phyloP scores from a whole-genome alignment of 2,888 invertebrate species.

The Drosophila austrosaltans region DNA sequence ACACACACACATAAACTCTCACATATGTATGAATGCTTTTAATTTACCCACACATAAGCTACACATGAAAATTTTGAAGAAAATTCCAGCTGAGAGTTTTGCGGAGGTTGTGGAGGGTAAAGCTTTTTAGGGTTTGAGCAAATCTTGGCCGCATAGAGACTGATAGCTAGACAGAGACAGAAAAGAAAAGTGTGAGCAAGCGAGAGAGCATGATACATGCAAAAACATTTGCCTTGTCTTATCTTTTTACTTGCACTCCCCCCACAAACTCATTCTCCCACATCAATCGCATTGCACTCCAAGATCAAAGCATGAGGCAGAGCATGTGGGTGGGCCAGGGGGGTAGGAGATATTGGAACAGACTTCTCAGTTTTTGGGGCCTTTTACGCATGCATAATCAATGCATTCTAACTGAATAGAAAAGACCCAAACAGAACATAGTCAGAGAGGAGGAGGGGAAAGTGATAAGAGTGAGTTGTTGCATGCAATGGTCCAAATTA shows the following conservation, averaged over 20 bases:
- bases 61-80: conserved; percentile 69
- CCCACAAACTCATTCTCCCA: neutral
- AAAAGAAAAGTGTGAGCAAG: neutral
- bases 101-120: neutral
- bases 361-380: conserved; percentile 47
- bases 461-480: conserved; percentile 13
- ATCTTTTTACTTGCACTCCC: conserved; percentile 70
- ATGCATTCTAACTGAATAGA: conserved; percentile 60
- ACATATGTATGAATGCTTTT: conserved; percentile 69
- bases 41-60: conserved; percentile 61
- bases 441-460: neutral
- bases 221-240: conserved; percentile 68
- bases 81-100: conserved; percentile 49
- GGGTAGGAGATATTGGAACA: no score
- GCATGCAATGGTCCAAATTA: conserved; percentile 55
- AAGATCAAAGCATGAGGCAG: conserved; percentile 55
- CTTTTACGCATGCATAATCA: conserved; percentile 77
- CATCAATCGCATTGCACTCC: neutral
- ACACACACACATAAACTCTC: conserved; percentile 40
- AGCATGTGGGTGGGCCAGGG: neutral
- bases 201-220: conserved; percentile 31
- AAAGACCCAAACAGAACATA: conserved; percentile 10
- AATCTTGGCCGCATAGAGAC: conserved; percentile 61
- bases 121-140: conserved; percentile 53
- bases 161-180: neutral